These are phyloP conservation scores for Chironomus tepperi DNA, from an alignment of 1,140 invertebrate species.

Conservation along the genomic window DNA sequence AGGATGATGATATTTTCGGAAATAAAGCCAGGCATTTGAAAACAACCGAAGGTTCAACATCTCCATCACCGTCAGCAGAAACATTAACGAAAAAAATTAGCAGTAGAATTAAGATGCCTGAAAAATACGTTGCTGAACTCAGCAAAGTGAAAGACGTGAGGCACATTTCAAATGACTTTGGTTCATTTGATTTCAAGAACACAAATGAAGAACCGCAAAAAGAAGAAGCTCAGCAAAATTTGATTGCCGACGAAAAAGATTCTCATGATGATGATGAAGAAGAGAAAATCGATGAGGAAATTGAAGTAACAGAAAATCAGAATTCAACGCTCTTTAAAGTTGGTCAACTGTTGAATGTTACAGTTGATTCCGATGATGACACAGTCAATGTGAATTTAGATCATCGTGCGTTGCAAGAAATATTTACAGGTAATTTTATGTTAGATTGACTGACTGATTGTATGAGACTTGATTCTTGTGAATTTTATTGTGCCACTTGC, in stretches of 20 bases:
- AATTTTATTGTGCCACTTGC: no score
- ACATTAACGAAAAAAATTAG: slow-evolving; percentile 30
- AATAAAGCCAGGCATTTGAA: background rate
- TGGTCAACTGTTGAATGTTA: slow-evolving; percentile 37
- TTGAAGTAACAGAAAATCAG: background rate
- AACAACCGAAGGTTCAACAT: background rate
- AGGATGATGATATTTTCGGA: background rate
- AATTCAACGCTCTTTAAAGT: slow-evolving; percentile 31
- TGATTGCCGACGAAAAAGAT: background rate
- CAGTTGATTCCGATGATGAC: slow-evolving; percentile 35
- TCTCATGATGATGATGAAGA: background rate
- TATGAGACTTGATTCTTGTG: background rate
- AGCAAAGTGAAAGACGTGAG: slow-evolving; percentile 34
- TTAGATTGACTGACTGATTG: background rate
- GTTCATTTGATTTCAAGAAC: slow-evolving; percentile 21
- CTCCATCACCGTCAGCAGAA: slow-evolving; percentile 1
- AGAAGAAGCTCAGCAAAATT: slow-evolving; percentile 24
- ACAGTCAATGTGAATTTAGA: slow-evolving; percentile 38
- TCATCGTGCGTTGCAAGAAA: slow-evolving; percentile 35
- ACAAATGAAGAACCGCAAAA: slow-evolving; percentile 24
- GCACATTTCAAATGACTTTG: slow-evolving; percentile 16
- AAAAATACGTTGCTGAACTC: slow-evolving; percentile 38
- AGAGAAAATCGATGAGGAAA: slow-evolving; percentile 14
- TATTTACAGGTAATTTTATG: slow-evolving; percentile 31
- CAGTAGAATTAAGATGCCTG: slow-evolving; percentile 39